phyloP scores from a whole-genome alignment of 2,888 invertebrate species.

The Pterostichus niger region DNA sequence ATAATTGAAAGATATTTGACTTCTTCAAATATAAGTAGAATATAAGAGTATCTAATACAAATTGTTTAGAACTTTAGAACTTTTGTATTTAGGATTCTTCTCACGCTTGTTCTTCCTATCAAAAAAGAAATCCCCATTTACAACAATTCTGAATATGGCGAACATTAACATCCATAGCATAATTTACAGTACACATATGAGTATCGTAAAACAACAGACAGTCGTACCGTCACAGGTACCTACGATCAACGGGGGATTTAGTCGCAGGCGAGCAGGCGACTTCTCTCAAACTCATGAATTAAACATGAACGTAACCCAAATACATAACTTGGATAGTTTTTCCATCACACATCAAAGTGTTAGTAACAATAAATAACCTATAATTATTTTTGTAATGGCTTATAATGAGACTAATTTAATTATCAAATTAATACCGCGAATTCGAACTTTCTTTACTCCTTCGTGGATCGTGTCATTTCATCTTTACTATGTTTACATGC shows the following conservation, averaged over 20 bases:
- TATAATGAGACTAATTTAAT: conserved; percentile 65
- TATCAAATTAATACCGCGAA: conserved; percentile 65
- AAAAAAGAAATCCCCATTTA: background rate
- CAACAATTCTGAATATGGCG: conserved; percentile 8
- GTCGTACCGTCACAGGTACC: background rate
- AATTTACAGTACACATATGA: conserved; percentile 8
- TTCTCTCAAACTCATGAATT: conserved; percentile 55
- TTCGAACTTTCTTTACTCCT: conserved; percentile 49
- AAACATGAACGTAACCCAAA: conserved; percentile 60
- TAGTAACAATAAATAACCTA: conserved; percentile 61
- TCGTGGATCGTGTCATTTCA: background rate
- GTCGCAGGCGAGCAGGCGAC: conserved; percentile 9
- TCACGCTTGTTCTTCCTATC: conserved; percentile 2
- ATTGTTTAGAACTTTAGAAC: background rate
- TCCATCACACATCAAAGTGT: conserved; percentile 51
- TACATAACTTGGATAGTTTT: conserved; percentile 58
- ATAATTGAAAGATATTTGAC: no score
- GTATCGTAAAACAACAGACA: conserved; percentile 35
- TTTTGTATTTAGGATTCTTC: background rate
- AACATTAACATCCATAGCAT: background rate
- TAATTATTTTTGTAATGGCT: conserved; percentile 63
- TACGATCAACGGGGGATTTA: conserved; percentile 15
- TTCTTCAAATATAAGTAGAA: no score
- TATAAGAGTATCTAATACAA: no score
- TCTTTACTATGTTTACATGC: conserved; percentile 21